These are phyloP conservation scores for Lobophora halterata DNA, from an alignment of 2,888 invertebrate species.

Conservation along the genomic window DNA sequence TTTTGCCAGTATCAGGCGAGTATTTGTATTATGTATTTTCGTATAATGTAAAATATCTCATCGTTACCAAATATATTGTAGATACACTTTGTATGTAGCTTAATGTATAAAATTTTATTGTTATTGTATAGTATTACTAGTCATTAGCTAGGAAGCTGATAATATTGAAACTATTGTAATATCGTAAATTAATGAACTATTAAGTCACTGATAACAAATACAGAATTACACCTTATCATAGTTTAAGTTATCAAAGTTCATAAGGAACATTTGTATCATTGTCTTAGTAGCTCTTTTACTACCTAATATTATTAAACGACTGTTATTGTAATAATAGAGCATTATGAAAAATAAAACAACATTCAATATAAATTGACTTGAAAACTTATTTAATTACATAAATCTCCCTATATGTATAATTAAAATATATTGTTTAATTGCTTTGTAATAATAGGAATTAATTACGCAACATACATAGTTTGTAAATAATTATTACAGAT, in stretches of 20 bases:
- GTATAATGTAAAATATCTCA: conserved; percentile 76
- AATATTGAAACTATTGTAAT: conserved; percentile 55
- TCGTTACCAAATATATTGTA: conserved; percentile 80
- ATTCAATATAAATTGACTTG: conserved; percentile 44
- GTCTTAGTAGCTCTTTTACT: conserved; percentile 44
- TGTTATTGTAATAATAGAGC: conserved; percentile 61
- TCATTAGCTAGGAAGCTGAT: conserved; percentile 70
- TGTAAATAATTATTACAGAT: too few relatives aligned
- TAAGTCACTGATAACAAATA: conserved; percentile 38
- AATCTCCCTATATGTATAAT: too few relatives aligned
- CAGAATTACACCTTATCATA: conserved; percentile 10
- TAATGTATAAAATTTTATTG: conserved; percentile 48
- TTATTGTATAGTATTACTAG: conserved; percentile 73
- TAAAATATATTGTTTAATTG: too few relatives aligned
- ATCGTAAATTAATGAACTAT: conserved; percentile 34
- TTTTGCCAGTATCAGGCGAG: conserved; percentile 67
- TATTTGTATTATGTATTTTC: conserved; percentile 67
- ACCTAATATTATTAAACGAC: conserved; percentile 54
- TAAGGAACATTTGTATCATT: conserved; percentile 32
- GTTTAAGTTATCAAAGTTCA: conserved; percentile 7
- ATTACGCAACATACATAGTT: too few relatives aligned
- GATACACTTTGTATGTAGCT: conserved; percentile 58
- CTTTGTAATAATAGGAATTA: too few relatives aligned
- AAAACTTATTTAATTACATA: too few relatives aligned
- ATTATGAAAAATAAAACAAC: conserved; percentile 53